Evolutionary conservation across 2,888 invertebrate species (phyloP).

Genomic region (Pandemis heparana): DNA sequence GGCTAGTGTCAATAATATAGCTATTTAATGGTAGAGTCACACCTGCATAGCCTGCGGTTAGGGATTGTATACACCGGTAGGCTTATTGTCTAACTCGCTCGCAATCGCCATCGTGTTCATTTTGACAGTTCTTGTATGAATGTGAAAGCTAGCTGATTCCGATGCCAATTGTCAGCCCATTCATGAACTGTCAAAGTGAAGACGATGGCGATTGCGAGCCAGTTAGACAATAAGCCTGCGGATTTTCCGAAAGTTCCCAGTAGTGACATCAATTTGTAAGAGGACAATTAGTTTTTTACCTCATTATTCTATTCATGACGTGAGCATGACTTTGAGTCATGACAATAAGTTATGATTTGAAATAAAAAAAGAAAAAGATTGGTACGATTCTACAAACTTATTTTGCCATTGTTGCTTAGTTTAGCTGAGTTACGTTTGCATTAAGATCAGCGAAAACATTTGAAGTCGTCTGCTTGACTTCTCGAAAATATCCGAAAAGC

Average conservation of each 20-base stretch:
- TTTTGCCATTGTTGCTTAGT: neutral
- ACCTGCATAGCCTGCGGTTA: conserved; percentile 47
- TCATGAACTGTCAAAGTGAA: no score
- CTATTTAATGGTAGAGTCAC: conserved; percentile 47
- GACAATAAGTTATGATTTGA: neutral
- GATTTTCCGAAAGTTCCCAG: neutral
- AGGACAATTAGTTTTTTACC: conserved; percentile 4
- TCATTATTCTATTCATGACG: neutral
- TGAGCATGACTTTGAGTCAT: conserved; percentile 12
- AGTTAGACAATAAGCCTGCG: no score
- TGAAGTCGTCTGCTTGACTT: neutral
- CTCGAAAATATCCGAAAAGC: neutral
- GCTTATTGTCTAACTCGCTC: no score
- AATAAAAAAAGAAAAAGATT: conserved; percentile 1
- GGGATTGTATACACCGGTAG: neutral
- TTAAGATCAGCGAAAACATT: neutral
- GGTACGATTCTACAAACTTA: neutral
- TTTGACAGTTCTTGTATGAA: no score
- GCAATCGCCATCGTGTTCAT: no score
- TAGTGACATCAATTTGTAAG: neutral
- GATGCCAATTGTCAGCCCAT: no score
- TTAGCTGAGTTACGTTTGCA: neutral
- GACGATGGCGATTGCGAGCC: no score
- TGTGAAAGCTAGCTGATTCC: no score
- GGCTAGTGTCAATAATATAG: conserved; percentile 52